Base-by-base conservation (phyloP, 2,797 vertebrate species). In the Oryzias dopingdopingensis region DNA sequence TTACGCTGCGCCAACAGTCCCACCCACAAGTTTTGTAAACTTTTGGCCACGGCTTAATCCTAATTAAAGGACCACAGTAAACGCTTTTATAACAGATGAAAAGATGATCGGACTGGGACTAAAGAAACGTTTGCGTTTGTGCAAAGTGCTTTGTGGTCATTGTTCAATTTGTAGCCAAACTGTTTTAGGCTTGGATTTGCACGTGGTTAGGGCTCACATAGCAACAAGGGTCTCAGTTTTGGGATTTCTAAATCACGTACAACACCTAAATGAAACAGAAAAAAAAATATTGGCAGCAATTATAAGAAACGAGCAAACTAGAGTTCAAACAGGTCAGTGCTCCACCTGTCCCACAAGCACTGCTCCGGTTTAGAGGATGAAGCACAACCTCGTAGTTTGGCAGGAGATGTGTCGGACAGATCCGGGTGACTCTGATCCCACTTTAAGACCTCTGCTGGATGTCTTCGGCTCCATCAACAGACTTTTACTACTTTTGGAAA, bases 401-500 rank as follows among this genome's bases (percentile, higher is more conserved):
- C 79, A 81, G 60, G 26, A 76, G 84, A 85, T 82, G 70, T 81
- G 73, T 81, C 51, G 5, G 65, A 53, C 18, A 17, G 56, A 51
- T 60, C 65, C 3, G 18, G 49, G 52, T 67, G 50, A 51, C 63
- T 69, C 58, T 44, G 56, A 58, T 48, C 42, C 32, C 14, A 8
- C 1, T 4, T 8, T 53, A 69, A 72, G 53, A 71, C 67, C 56
- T 53, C 70, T 49, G 67, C 63, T 82, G 79, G 59, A 79, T 10
- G 74, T 59, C 70, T 63, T 56, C 50, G 72, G 56, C 56, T 56
- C 62, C 53, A 54, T 72, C 65, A 37, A 37, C 65, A 67, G 66
- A 72, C 71, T 37, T 71, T 59, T 63, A 64, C 72, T 67, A 74
- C 79, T 83, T 76, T 72, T 76, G 69, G 82, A 82, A 88, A 81